Conservation (phyloP, 2,888 invertebrate species). For the Drosophila atripex region DNA sequence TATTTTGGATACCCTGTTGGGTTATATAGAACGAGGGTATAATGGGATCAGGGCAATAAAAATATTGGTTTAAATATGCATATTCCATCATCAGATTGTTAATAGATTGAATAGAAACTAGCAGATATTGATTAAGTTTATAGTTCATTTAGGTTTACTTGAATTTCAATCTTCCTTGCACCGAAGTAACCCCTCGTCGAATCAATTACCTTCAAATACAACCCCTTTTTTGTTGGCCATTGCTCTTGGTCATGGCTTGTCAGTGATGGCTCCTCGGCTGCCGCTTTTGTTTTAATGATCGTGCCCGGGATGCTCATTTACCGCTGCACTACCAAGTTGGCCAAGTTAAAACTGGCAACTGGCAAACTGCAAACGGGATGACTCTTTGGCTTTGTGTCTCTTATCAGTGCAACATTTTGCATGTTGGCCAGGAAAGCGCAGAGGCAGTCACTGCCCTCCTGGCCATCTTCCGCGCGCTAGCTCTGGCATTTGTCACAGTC, state of each 20-base stretch:
- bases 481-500: slow-evolving; percentile 75
- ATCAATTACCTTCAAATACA: neutral
- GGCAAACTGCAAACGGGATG: slow-evolving; percentile 53
- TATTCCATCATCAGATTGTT: too few relatives aligned
- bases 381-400: slow-evolving; percentile 73
- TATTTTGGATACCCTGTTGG: slow-evolving; percentile 17
- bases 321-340: slow-evolving; percentile 36
- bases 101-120: too few relatives aligned
- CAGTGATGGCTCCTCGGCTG: slow-evolving; percentile 67
- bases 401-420: slow-evolving; percentile 81
- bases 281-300: slow-evolving; percentile 83
- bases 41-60: neutral
- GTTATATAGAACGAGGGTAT: neutral
- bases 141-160: too few relatives aligned
- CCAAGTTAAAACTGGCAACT: slow-evolving; percentile 53
- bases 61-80: too few relatives aligned
- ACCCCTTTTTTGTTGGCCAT: slow-evolving; percentile 27
- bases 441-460: slow-evolving; percentile 19
- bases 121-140: too few relatives aligned
- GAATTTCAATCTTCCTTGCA: too few relatives aligned
- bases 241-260: slow-evolving; percentile 75
- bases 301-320: slow-evolving; percentile 63
- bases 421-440: slow-evolving; percentile 59
- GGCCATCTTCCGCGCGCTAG: slow-evolving; percentile 37
- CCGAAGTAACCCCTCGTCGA: neutral